phyloP scores from a whole-genome alignment of 2,888 invertebrate genomes.

The Patella ulyssiponensis region DNA sequence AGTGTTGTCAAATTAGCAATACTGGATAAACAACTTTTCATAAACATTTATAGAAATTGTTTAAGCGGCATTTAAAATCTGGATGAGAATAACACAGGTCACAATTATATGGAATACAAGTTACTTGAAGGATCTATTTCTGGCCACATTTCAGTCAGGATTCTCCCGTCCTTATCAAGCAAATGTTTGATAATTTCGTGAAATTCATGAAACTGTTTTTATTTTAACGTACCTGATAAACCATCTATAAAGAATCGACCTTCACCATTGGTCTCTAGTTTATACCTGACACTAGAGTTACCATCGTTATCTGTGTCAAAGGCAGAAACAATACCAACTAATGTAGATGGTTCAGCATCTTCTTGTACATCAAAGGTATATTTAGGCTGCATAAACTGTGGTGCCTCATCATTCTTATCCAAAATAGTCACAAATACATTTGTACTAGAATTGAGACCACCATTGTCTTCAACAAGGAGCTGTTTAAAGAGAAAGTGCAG shows the following conservation, averaged over 20 bases:
- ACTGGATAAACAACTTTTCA: too few species aligned
- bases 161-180: too few species aligned
- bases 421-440: constrained; percentile 29
- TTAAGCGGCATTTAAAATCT: too few species aligned
- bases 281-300: constrained; percentile 18
- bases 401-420: constrained; percentile 38
- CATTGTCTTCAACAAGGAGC: constrained; percentile 31
- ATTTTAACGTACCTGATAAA: background rate
- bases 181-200: too few species aligned
- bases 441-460: constrained; percentile 23
- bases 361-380: constrained; percentile 31
- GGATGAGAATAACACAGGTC: too few species aligned
- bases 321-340: constrained; percentile 41
- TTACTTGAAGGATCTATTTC: too few species aligned
- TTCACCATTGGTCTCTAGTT: background rate
- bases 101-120: too few species aligned
- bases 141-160: too few species aligned
- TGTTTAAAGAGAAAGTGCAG: background rate
- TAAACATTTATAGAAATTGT: too few species aligned
- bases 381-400: constrained; percentile 20
- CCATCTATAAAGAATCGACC: constrained; percentile 6
- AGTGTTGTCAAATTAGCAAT: too few species aligned
- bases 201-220: too few species aligned
- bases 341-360: constrained; percentile 9
- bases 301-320: constrained; percentile 38